These are phyloP conservation scores for Brachylomia viminalis DNA, from an alignment of 2,888 invertebrate genomes.

Conservation along the genomic window DNA sequence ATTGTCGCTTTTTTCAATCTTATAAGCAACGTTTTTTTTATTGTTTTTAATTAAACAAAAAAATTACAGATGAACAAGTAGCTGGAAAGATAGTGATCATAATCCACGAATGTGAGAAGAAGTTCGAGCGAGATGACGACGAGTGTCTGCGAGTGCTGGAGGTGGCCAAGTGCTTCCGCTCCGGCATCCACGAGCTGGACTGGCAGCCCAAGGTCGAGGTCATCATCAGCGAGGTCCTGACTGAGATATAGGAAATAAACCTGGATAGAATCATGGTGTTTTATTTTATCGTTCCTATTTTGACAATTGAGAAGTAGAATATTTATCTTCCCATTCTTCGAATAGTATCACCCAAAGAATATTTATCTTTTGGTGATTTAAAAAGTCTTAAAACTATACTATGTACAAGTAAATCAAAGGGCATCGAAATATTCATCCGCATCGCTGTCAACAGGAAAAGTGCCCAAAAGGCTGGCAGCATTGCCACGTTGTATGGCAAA, in stretches of 20 bases:
- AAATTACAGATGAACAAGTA: constrained; percentile 73
- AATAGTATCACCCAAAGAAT: no score
- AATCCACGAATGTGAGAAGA: constrained; percentile 79
- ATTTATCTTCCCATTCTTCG: no score
- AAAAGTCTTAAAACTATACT: no score
- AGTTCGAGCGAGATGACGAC: constrained; percentile 70
- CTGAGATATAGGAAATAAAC: constrained; percentile 71
- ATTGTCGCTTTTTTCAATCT: background rate
- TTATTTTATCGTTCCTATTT: constrained; percentile 16
- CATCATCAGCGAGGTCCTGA: constrained; percentile 77
- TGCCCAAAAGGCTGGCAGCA: no score
- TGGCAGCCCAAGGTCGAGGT: constrained; percentile 81
- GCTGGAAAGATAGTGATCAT: constrained; percentile 74
- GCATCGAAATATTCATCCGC: no score
- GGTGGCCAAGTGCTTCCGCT: constrained; percentile 81
- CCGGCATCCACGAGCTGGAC: constrained; percentile 75
- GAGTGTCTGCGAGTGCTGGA: constrained; percentile 78
- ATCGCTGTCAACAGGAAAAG: no score
- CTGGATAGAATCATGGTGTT: background rate
- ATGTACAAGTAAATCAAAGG: no score
- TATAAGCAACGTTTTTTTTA: background rate
- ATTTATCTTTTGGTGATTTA: no score
- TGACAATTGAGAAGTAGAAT: background rate
- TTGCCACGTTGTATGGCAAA: no score
- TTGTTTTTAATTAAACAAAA: background rate